phyloP scores from a whole-genome alignment of 2,113 vertebrate genomes.

The Lagopus muta region DNA sequence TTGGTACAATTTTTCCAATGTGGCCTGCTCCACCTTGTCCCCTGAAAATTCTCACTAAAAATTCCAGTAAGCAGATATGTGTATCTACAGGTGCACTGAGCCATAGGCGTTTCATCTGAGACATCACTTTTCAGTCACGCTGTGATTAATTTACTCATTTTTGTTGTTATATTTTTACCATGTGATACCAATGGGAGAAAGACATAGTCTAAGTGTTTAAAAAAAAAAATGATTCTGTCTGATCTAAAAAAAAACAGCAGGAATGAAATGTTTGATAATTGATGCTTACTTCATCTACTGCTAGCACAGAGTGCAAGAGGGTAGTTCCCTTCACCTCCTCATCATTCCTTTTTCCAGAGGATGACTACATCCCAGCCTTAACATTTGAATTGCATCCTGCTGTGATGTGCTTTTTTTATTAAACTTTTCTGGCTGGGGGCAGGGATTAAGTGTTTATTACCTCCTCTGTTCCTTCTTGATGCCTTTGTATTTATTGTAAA shows the following conservation, averaged over 20 bases:
- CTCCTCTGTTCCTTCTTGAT: neutral
- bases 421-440: neutral
- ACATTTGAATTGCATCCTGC: neutral
- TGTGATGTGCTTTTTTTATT: neutral
- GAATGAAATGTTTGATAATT: neutral
- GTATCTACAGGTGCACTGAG: neutral
- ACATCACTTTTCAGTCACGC: neutral
- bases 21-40: neutral
- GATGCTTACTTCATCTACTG: neutral
- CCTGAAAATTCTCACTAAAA: neutral
- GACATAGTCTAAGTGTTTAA: neutral
- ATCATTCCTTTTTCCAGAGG: neutral
- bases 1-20: accelerated
- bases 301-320: neutral
- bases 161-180: neutral
- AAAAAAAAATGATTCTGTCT: neutral
- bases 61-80: neutral
- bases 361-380: neutral
- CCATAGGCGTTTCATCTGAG: neutral
- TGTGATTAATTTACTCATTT: neutral
- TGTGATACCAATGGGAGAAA: neutral
- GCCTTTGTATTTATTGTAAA: accelerated
- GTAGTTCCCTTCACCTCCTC: neutral
- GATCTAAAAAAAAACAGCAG: neutral
- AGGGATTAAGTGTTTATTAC: neutral